phyloP scores from a whole-genome alignment of 2,888 invertebrate genomes.

The Drosophila parthenogenetica region DNA sequence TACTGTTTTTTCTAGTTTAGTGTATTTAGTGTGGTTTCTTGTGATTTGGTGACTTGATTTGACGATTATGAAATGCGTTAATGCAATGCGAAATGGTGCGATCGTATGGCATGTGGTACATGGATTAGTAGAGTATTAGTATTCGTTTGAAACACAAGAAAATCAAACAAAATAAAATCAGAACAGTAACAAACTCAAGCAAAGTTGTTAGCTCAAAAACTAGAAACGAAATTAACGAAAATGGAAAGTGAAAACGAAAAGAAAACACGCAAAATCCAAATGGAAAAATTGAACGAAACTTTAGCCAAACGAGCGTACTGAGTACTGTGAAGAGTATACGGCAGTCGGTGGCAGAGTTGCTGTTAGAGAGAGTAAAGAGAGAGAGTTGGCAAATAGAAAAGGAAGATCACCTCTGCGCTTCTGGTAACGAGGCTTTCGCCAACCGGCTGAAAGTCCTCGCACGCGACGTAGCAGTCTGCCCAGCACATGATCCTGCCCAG shows the following conservation, averaged over 20 bases:
- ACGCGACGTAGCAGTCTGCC: conserved; percentile 83
- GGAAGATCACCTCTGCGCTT: conserved; percentile 84
- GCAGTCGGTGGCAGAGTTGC: conserved; percentile 56
- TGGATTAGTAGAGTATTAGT: conserved; percentile 55
- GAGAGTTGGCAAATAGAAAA: conserved; percentile 56
- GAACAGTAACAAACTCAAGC: conserved; percentile 30
- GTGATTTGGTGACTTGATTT: conserved; percentile 23
- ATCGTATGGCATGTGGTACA: conserved; percentile 39
- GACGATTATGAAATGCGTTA: conserved; percentile 12
- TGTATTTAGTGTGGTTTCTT: conserved; percentile 1
- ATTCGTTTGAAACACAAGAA: conserved; percentile 2
- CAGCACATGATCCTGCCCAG: conserved; percentile 73
- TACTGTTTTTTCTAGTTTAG: neutral
- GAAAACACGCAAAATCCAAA: conserved; percentile 19
- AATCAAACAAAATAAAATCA: neutral
- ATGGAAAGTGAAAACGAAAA: conserved; percentile 12
- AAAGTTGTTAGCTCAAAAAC: conserved; percentile 68
- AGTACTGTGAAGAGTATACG: conserved; percentile 44
- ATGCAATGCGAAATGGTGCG: conserved; percentile 71
- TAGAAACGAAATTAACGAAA: conserved; percentile 48
- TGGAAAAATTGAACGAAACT: conserved; percentile 37
- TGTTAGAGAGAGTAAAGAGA: conserved; percentile 61
- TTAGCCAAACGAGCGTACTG: conserved; percentile 54
- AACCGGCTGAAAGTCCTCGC: conserved; percentile 84
- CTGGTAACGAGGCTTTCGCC: conserved; percentile 84